Evolutionary conservation across 2,113 vertebrate species (phyloP), one percentile per base, ranked within the genome.

Genomic region (Hystrix brachyura): DNA sequence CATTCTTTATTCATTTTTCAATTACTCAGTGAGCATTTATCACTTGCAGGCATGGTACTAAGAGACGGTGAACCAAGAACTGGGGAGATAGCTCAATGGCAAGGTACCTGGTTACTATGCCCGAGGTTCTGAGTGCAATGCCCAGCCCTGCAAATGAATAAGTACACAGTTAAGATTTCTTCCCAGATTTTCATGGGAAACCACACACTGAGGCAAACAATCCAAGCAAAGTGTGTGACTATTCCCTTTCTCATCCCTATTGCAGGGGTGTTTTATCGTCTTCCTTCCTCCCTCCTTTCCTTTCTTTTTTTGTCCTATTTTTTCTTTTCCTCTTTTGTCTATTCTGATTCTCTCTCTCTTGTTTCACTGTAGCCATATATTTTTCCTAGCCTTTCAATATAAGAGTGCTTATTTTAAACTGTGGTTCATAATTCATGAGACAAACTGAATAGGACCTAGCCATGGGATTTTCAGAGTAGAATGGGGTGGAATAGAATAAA

Each of bases 381-480:
- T 65, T 87, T 59, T 11, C 51, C 71, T 80, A 86, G 21, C 1
- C 62, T 71, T 93, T 86, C 23, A 64, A 51, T 90, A 15, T 72
- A 74, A 74, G 0, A 62, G 0, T 74, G 18, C 32, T 62, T 48
- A 27, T 89, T 76, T 72, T 19, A 19, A 96, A 89, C 62, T 71
- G 27, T 83, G 53, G 4, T 76, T 96, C 59, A 55, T 34, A 79
- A 51, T 67, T 86, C 17, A 38, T 86, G 46, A 51, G 2, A 43
- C 79, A n/a, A 87, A 12, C 38, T 79, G 69, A 48, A 2, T 43
- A 80, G 43, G 51, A 48, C 32, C 71, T 27, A 60, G n/a, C 21
- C 46, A 43, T 7, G 88, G 87, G 23, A 65, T 71, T 85, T 87
- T 87, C 69, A 93, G 67, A 97, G 53, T 53, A 64, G 65, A 87